These are phyloP conservation scores for Anabacerthia variegaticeps DNA, from an alignment of 2,797 vertebrate genomes.

Conservation along the genomic window DNA sequence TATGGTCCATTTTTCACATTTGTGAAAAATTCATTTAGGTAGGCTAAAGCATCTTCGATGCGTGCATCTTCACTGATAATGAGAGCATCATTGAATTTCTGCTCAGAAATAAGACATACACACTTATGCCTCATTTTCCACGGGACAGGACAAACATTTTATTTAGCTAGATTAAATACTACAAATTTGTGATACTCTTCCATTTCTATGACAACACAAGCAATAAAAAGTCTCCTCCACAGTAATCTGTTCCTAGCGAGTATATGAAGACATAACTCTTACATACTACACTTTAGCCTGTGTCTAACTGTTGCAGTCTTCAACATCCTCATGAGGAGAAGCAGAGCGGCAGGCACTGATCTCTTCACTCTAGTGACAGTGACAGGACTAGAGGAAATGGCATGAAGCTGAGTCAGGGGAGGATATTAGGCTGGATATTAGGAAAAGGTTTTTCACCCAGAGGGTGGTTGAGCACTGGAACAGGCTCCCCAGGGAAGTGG, in stretches of 20 bases:
- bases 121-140: neutral
- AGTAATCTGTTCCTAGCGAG: neutral
- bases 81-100: conserved; percentile 83
- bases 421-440: neutral
- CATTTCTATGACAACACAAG: neutral
- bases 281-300: accelerated
- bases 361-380: accelerated
- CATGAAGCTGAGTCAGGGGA: neutral
- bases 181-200: neutral
- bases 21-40: conserved; percentile 77
- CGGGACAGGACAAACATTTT: neutral
- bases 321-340: neutral
- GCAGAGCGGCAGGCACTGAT: neutral
- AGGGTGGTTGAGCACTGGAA: neutral
- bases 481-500: neutral
- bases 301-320: neutral
- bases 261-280: neutral
- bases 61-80: conserved; percentile 81
- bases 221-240: neutral
- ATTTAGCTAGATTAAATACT: neutral
- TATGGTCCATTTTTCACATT: conserved; percentile 72
- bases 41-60: conserved; percentile 77
- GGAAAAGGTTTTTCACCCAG: neutral
- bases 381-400: neutral
- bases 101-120: conserved; percentile 1